Base-by-base conservation (phyloP, 2,113 vertebrate genomes). In the Misgurnus mizolepis region DNA sequence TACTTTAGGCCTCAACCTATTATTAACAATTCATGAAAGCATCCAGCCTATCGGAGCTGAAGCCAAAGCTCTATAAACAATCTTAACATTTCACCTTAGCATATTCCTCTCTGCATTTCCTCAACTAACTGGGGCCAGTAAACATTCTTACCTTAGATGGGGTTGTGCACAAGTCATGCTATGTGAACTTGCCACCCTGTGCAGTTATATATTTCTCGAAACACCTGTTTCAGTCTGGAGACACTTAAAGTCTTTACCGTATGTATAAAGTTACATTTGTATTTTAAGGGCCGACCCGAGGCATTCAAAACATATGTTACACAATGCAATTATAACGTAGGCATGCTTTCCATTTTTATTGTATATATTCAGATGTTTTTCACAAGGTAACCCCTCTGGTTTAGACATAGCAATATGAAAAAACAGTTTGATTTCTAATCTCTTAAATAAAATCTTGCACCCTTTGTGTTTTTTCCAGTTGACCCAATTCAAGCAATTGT, bases 141-240 rank as follows among this genome's bases (percentile, higher is more conserved):
- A 40, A 68, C 79, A 76, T 49, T 64, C 40, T 69, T 85, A 82
- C 81, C 81, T 80, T 85, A 83, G 78, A 85, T 71, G 81, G 75
- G 81, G 77, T 56, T 70, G 75, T 56, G 74, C 34, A 74, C 41
- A 79, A 49, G 43, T 80, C 67, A 83, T 34, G 67, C 11, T 18
- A 67, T 43, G 0, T 47, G n/a, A 69, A 14, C 47, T 17, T 64
- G 18, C 45, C 67, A 61, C 18, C 49, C 34, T 68, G 5, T 69
- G 62, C 7, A 56, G 18, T 58, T 6, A 18, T 58, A 18, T 3
- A 58, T 58, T 60, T 17, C 50, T 43, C 53, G 67, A 14, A 61
- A 67, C 55, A 58, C 62, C 27, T 68, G 55, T 53, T 53, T 11
- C 49, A 69, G 41, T 39, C 39, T 43, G 45, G 22, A 22, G 22